Conservation (phyloP, 2,888 invertebrate genomes). For the Colletes collaris region DNA sequence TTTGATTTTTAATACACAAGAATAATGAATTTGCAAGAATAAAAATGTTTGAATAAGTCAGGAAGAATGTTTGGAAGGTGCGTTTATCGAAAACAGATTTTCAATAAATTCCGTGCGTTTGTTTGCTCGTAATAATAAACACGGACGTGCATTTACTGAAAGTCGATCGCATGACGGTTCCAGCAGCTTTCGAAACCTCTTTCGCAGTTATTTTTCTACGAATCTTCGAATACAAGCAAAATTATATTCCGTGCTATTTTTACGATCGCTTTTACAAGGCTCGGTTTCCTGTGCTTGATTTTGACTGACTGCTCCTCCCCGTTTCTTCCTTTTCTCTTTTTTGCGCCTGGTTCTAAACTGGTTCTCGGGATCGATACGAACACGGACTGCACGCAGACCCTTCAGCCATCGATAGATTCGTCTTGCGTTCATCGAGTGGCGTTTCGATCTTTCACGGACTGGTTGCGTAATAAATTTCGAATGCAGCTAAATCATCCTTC, state of each 20-base stretch:
- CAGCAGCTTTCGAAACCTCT: neutral
- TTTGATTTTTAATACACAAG: too few relatives aligned
- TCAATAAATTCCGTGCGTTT: too few relatives aligned
- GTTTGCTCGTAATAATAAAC: too few relatives aligned
- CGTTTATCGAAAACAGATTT: too few relatives aligned
- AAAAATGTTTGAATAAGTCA: too few relatives aligned
- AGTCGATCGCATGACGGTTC: too few relatives aligned
- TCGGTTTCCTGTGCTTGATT: conserved; percentile 40
- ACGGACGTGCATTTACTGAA: too few relatives aligned
- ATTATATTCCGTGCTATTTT: conserved; percentile 24
- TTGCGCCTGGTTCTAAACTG: conserved; percentile 65
- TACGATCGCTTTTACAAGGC: conserved; percentile 28
- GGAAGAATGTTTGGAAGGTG: too few relatives aligned
- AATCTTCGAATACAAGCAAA: neutral
- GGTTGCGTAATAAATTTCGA: conserved; percentile 43
- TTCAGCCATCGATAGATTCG: conserved; percentile 59
- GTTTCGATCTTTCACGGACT: conserved; percentile 28
- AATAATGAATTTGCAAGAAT: too few relatives aligned
- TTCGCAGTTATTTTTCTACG: too few relatives aligned
- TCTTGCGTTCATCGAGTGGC: conserved; percentile 12
- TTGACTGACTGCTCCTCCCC: conserved; percentile 50
- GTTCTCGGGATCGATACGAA: conserved; percentile 61
- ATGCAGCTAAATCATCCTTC: conserved; percentile 2
- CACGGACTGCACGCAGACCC: conserved; percentile 39
- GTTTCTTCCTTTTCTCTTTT: conserved; percentile 39